Percentiles rank a stretch among this genome's conserved stretches.
phyloP scores from a whole-genome alignment of 2,113 vertebrate genomes.

The Rhagologus leucostigma region DNA sequence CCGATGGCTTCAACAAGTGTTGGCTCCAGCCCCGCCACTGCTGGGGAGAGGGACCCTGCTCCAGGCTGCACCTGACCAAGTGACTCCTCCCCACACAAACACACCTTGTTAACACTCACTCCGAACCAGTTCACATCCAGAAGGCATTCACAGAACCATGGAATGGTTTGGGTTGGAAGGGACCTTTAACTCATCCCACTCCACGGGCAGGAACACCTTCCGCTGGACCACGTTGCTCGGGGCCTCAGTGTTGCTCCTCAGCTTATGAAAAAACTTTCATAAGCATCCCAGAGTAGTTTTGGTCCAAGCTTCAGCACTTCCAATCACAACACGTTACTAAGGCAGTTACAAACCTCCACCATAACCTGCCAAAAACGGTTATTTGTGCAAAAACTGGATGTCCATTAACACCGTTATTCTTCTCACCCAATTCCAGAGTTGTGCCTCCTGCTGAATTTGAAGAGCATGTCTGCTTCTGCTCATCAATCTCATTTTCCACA shows the following conservation, averaged over 20 bases:
- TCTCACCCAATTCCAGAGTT: not conserved
- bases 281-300: not conserved
- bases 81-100: not conserved
- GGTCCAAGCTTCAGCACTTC: not conserved
- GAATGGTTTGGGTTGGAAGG: not conserved
- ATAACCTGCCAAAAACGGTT: not conserved
- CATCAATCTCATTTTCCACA: not conserved
- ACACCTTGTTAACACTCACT: not conserved
- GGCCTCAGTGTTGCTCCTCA: not conserved
- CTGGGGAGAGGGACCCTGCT: not conserved
- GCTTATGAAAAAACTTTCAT: not conserved
- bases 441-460: not conserved
- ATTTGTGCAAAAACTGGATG: not conserved
- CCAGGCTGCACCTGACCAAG: not conserved
- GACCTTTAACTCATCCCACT: not conserved
- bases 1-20: accelerated
- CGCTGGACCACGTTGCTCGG: not conserved
- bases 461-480: not conserved
- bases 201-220: not conserved
- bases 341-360: not conserved
- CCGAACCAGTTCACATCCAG: not conserved
- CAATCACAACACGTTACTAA: not conserved
- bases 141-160: not conserved
- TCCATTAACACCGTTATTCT: not conserved
- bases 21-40: not conserved